Base-by-base conservation (phyloP, 1,140 invertebrate genomes). In the Brachionus plicatilis region DNA sequence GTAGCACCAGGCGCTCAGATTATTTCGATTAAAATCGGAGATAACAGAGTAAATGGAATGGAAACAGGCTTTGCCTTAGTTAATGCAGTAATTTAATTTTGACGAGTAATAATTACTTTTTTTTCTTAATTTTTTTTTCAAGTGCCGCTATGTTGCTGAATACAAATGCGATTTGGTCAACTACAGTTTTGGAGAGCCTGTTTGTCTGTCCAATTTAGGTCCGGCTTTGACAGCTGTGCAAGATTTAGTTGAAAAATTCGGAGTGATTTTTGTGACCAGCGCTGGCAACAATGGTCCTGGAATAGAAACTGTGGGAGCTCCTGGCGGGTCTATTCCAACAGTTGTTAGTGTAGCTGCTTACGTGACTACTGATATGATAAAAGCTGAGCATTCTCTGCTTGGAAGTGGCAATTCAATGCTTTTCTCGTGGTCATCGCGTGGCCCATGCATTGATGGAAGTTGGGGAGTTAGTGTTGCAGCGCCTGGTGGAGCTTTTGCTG, bases 161-260 rank as follows among this genome's bases (percentile, higher is more conserved):
- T 85, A 88, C 24, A 89, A 90, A 84, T 90, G 91, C 85, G 94
- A 98, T 88, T 93, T 98, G 0, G 95, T 99, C 79, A 99, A 99
- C 90, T 98, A 97, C 94, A 98, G 96, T 87, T 99, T 98, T 88
- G 97, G 97, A 24, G 97, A 99, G 94, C 94, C 86, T 92, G 94
- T 14, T 93, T 96, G 90, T 96, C 95, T 93, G 92, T 93, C 2
- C 93, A 95, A 89, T 90, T 93, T n/a, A 95, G 96, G 94, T 12
- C 37, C 79, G n/a, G 79, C 65, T 20, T 24, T 82, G 14, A 45
- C 17, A 2, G 86, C 89, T 50, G 68, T 90, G 8, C 87, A 85
- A 84, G 94, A 96, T 90, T 93, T 96, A 82, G 94, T 99, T 17
- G 94, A 95, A 88, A 95, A 96, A 87, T 94, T 96, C 90, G 94